Evolutionary conservation across 2,797 vertebrate genomes (phyloP).

Genomic region (Coluber constrictor): DNA sequence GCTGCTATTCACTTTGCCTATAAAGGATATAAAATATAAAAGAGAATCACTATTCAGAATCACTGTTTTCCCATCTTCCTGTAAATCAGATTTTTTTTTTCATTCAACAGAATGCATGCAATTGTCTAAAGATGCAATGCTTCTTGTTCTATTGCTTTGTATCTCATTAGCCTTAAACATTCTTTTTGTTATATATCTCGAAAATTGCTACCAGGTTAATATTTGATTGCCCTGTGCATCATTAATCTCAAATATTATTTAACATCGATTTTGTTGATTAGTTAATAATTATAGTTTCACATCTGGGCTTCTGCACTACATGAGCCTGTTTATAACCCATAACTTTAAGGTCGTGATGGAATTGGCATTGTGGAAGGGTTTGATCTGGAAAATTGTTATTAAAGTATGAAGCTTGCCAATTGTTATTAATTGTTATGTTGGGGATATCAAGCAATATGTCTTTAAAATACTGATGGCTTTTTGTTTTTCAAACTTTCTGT

Average conservation of each 20-base stretch:
- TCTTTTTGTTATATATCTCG: not conserved
- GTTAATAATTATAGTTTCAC: constrained; percentile 7
- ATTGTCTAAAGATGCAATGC: not conserved
- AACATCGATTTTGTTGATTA: not conserved
- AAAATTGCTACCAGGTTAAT: not conserved
- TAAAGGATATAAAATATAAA: not conserved
- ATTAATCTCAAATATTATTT: not conserved
- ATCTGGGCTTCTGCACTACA: not conserved
- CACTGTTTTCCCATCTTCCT: not conserved
- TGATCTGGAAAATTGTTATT: not conserved
- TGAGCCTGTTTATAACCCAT: not conserved
- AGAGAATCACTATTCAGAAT: not conserved
- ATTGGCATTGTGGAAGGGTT: not conserved
- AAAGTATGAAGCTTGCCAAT: not conserved
- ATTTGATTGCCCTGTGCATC: not conserved
- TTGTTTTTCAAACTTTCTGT: not conserved
- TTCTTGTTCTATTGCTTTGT: not conserved
- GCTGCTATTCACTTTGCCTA: not conserved
- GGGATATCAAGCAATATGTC: not conserved
- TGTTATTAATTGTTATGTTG: not conserved
- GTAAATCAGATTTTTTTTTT: not conserved
- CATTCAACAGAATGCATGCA: not conserved
- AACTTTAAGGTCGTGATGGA: not conserved
- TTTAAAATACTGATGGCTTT: not conserved
- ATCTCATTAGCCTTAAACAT: not conserved